phyloP scores from a whole-genome alignment of 2,797 vertebrate species.

The Acanthopagrus latus region DNA sequence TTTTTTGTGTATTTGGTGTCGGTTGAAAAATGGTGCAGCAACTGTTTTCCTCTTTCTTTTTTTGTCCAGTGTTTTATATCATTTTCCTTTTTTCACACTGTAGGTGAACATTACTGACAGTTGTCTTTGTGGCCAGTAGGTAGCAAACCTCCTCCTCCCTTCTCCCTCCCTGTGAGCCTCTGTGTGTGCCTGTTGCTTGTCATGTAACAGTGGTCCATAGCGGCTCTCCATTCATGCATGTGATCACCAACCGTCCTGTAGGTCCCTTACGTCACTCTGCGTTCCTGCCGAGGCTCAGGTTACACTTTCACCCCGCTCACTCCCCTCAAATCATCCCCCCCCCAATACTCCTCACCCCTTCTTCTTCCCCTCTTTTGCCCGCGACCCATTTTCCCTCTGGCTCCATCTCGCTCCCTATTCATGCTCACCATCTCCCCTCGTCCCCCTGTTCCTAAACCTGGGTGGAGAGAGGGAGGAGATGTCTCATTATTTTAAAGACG shows the following conservation, averaged over 20 bases:
- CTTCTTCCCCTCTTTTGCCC: conserved; percentile 24
- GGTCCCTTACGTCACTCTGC: conserved; percentile 79
- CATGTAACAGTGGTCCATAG: conserved; percentile 72
- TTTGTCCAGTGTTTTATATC: not conserved
- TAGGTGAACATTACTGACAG: conserved; percentile 2
- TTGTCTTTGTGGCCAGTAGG: conserved; percentile 12
- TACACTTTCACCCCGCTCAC: conserved; percentile 70
- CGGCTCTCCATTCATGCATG: conserved; percentile 81
- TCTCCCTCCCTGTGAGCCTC: not conserved
- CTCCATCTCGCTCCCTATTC: conserved; percentile 15
- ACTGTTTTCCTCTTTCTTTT: not conserved
- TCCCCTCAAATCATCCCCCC: conserved; percentile 27
- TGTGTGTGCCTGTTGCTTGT: conserved; percentile 38
- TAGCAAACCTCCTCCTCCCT: not conserved
- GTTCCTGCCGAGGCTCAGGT: conserved; percentile 71
- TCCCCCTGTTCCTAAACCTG: conserved; percentile 50
- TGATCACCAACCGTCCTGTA: conserved; percentile 83
- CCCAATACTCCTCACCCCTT: not conserved
- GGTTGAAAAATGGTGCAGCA: conserved; percentile 16
- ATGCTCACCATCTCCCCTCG: conserved; percentile 33
- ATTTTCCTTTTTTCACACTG: conserved; percentile 1
- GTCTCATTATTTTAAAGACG: conserved; percentile 76
- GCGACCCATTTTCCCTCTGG: not conserved
- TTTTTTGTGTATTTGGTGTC: conserved; percentile 6
- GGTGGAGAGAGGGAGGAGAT: conserved; percentile 53